phyloP scores from a whole-genome alignment of 2,797 vertebrate genomes.

The Acestrorhynchus altus region DNA sequence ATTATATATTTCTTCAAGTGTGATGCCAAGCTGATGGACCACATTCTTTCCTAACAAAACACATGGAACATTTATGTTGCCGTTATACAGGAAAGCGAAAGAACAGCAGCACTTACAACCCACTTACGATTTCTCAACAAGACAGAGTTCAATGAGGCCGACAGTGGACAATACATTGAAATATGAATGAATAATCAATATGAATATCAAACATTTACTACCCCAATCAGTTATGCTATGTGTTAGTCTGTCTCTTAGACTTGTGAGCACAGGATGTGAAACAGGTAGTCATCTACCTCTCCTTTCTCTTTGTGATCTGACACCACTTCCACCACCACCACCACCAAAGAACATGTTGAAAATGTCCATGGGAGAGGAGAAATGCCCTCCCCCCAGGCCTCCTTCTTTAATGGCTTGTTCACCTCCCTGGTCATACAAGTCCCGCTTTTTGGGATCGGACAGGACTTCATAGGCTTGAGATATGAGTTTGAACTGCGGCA shows the following conservation, averaged over 20 bases:
- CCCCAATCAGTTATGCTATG: background rate
- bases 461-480: conserved; percentile 98
- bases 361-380: conserved; percentile 95
- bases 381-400: conserved; percentile 83
- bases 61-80: background rate
- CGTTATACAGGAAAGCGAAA: background rate
- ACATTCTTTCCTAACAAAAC: conserved; percentile 88
- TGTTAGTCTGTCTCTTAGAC: background rate
- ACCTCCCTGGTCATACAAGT: conserved; percentile 96
- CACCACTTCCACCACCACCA: conserved; percentile 84
- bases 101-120: background rate
- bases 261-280: background rate
- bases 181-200: background rate
- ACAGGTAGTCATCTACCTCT: conserved; percentile 77
- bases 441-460: conserved; percentile 93
- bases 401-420: conserved; percentile 99
- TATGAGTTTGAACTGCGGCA: conserved; percentile 93
- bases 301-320: conserved; percentile 92
- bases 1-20: conserved; percentile 92
- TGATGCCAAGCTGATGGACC: conserved; percentile 89
- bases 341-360: conserved; percentile 99
- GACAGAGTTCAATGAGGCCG: too few species aligned
- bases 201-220: too few species aligned
- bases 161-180: too few species aligned
- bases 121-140: background rate